These are phyloP conservation scores for Diarsia dahlii DNA, from an alignment of 2,888 invertebrate genomes.

Conservation along the genomic window DNA sequence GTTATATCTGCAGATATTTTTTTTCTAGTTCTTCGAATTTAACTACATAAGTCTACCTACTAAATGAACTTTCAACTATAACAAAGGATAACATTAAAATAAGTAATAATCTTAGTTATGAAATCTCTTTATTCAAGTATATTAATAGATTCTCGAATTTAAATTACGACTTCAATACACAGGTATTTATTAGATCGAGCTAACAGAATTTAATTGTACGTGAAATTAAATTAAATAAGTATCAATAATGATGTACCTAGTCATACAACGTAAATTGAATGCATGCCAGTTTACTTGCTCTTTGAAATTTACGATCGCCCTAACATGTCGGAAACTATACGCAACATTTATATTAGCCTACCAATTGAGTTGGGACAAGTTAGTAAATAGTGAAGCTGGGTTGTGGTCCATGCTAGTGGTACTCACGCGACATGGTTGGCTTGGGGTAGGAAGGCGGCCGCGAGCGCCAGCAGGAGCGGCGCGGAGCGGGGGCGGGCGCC, in stretches of 20 bases:
- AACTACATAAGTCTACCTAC: background rate
- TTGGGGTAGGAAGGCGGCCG: slow-evolving; percentile 90
- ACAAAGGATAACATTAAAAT: background rate
- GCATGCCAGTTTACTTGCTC: slow-evolving; percentile 71
- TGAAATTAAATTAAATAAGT: slow-evolving; percentile 8
- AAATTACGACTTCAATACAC: background rate
- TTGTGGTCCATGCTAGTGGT: slow-evolving; percentile 58
- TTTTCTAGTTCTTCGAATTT: background rate
- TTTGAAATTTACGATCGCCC: slow-evolving; percentile 71
- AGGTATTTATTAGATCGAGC: background rate
- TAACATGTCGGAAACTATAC: slow-evolving; percentile 65
- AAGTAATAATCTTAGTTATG: background rate
- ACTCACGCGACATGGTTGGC: slow-evolving; percentile 92
- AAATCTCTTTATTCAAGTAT: background rate
- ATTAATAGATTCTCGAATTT: background rate
- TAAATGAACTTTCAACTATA: background rate
- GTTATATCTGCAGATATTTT: background rate
- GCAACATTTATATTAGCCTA: slow-evolving; percentile 62
- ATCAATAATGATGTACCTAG: slow-evolving; percentile 53
- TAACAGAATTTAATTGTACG: background rate
- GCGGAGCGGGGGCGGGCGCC: slow-evolving; percentile 91
- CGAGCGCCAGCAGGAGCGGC: slow-evolving; percentile 91
- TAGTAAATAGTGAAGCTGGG: slow-evolving; percentile 39
- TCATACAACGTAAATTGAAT: slow-evolving; percentile 71
- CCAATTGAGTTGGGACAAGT: slow-evolving; percentile 40